phyloP scores from a whole-genome alignment of 2,888 invertebrate species.

The Hydraecia micacea region DNA sequence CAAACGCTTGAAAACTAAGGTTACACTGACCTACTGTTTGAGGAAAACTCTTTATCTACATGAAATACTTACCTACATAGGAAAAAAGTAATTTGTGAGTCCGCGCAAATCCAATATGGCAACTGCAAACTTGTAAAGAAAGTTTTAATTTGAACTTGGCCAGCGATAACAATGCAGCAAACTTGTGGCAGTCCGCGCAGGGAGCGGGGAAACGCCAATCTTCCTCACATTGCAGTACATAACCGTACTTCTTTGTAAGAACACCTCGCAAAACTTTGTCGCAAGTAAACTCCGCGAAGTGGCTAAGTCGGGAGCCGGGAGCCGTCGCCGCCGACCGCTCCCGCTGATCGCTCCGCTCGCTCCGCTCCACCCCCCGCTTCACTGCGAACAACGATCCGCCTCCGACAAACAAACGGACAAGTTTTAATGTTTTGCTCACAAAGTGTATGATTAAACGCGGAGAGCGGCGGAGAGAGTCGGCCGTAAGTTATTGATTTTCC shows the following conservation, averaged over 20 bases:
- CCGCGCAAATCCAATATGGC: conserved; percentile 70
- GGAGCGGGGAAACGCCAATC: conserved; percentile 84
- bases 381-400: conserved; percentile 81
- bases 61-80: conserved; percentile 43
- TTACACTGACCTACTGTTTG: conserved; percentile 40
- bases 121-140: conserved; percentile 81
- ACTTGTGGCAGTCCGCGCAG: conserved; percentile 78
- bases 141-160: conserved; percentile 86
- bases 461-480: conserved; percentile 90
- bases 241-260: conserved; percentile 89
- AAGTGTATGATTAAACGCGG: conserved; percentile 91
- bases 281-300: conserved; percentile 87
- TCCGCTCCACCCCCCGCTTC: conserved; percentile 74
- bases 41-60: conserved; percentile 31
- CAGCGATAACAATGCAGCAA: conserved; percentile 86
- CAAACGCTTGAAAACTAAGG: conserved; percentile 13
- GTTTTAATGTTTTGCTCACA: conserved; percentile 91
- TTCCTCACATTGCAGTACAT: conserved; percentile 87
- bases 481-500: conserved; percentile 91
- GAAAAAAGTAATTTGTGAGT: conserved; percentile 73
- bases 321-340: conserved; percentile 75
- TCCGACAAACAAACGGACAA: conserved; percentile 90
- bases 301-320: conserved; percentile 74
- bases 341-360: conserved; percentile 72
- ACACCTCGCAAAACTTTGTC: conserved; percentile 89